These are phyloP conservation scores for Drosophila grimshawi DNA, from an alignment of 1,140 invertebrate species.

Conservation along the genomic window DNA sequence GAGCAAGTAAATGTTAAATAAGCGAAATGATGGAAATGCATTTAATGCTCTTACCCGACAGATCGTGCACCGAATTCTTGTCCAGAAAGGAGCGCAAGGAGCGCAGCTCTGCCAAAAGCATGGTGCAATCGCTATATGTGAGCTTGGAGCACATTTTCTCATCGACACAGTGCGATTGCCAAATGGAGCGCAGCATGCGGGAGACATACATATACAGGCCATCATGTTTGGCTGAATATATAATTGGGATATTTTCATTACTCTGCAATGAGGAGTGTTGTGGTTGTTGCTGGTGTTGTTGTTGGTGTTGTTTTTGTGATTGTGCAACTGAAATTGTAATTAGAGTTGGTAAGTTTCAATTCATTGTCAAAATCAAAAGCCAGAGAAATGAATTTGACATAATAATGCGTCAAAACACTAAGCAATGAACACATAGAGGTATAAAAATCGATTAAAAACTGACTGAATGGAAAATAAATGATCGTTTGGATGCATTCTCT, in stretches of 20 bases:
- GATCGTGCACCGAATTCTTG: conserved; percentile 77
- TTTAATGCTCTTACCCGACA: conserved; percentile 57
- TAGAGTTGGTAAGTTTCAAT: background rate
- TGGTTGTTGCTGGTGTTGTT: conserved; percentile 56
- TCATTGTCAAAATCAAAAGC: background rate
- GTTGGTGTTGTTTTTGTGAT: conserved; percentile 60
- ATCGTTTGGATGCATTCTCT: too few species aligned
- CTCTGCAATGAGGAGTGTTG: conserved; percentile 14
- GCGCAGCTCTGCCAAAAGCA: conserved; percentile 85
- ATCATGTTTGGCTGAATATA: conserved; percentile 92
- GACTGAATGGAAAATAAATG: too few species aligned
- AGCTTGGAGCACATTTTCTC: conserved; percentile 84
- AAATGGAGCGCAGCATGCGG: conserved; percentile 92
- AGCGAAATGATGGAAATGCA: background rate
- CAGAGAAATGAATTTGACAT: too few species aligned
- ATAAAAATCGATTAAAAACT: too few species aligned
- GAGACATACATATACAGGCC: conserved; percentile 96
- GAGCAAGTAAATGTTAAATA: background rate
- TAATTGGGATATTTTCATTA: conserved; percentile 57
- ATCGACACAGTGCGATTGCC: conserved; percentile 90
- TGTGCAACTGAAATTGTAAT: conserved; percentile 48
- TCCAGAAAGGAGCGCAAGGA: conserved; percentile 85
- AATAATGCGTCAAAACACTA: too few species aligned
- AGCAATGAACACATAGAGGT: too few species aligned
- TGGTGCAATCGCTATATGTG: conserved; percentile 85